Conservation (phyloP, 2,113 vertebrate genomes). For the Chaetodon auriga region DNA sequence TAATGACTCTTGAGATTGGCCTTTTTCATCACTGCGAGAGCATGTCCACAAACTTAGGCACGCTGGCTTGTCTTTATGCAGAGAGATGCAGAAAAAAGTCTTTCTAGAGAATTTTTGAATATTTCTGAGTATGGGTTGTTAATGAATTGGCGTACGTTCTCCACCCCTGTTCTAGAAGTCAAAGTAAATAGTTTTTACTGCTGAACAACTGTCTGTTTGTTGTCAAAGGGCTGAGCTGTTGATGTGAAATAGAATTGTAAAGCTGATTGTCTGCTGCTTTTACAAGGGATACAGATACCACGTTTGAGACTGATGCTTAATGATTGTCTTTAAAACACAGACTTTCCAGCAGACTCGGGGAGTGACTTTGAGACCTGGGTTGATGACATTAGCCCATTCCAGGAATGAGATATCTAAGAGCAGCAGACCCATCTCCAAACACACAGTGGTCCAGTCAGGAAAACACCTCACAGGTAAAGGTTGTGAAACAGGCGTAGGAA, state of each 20-base stretch:
- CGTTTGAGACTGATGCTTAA: background rate
- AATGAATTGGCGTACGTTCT: no score
- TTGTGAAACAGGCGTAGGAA: background rate
- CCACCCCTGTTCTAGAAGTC: no score
- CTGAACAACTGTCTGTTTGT: no score
- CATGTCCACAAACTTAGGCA: no score
- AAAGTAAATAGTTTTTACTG: no score
- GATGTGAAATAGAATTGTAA: background rate
- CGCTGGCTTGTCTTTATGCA: no score
- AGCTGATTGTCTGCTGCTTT: background rate
- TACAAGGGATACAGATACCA: no score
- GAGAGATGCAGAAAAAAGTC: no score
- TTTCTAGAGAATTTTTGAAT: no score
- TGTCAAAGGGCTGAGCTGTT: background rate
- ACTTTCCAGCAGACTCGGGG: slow-evolving; percentile 25
- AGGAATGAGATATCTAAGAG: slow-evolving; percentile 21
- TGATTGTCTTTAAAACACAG: slow-evolving; percentile 1
- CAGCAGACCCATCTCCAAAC: slow-evolving; percentile 15
- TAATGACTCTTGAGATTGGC: no score
- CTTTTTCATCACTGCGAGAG: no score
- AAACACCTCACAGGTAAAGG: slow-evolving; percentile 54
- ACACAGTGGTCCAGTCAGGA: slow-evolving; percentile 14
- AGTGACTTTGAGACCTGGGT: slow-evolving; percentile 19
- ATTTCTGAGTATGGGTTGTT: no score
- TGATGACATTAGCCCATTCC: slow-evolving; percentile 18